Base-by-base conservation (phyloP, 2,888 invertebrate genomes). In the Hypercompe scribonia region DNA sequence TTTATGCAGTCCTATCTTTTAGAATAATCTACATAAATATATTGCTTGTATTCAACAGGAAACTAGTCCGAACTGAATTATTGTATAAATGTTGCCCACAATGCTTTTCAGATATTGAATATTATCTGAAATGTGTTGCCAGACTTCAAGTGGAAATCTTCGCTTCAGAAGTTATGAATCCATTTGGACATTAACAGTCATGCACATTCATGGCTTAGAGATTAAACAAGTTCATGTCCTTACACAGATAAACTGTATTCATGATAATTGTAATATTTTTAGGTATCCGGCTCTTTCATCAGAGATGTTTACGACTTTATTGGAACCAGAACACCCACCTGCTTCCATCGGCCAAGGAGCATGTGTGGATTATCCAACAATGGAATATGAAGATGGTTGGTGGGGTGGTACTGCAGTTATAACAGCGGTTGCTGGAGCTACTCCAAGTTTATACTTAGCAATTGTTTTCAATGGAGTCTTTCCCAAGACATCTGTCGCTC, bases 371-470 rank as follows among this genome's bases (percentile, higher is more conserved):
- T 90, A 94, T 93, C 79, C 93, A 79, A 75, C 88, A 18, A 87
- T 91, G 72, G 92, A 96, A 75, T 91, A 96, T 96, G 97, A 96
- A 93, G 78, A 98, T 96, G 84, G 97, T 96, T 84, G 98, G 98
- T 86, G 98, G 98, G 98, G 98, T 4, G 99, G 98, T 2, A 98
- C 98, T 0, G 98, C 98, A 0, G 97, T 98, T 50, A 97, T 99
- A 1, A 98, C 98, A 0, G 98, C 97, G 0, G 97, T 97, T 0
- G 97, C 98, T 21, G 97, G 98, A 0, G 97, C 98, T 2, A 97
- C 98, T 0, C 98, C 98, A 0, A 98, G 98, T 54, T 96, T 98
- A 75, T 98, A 98, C 89, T 91, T 98, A 61, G 97, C 98, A 0
- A 92, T 98, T 7, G 96, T 98, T 0, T 98, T 98, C 90, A 98